Evolutionary conservation across 2,113 vertebrate species (phyloP), one percentile per base, ranked within the genome.

Genomic region (Chaetodon auriga): DNA sequence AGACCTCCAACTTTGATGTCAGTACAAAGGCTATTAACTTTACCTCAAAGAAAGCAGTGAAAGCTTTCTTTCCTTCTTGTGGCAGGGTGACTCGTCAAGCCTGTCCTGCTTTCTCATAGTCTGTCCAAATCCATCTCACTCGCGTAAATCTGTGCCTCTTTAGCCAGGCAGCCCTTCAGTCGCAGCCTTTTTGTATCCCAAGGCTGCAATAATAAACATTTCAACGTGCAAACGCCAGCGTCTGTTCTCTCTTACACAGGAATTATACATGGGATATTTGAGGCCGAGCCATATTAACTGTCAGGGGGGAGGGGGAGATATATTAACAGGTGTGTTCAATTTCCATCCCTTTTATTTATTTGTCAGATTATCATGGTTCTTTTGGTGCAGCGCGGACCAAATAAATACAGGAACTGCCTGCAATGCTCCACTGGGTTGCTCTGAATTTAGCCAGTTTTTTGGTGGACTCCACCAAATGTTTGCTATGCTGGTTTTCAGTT

Each of bases 191-290:
- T 82, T 87, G 69, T 86, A 68, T 86, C 83, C 80, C 74, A 86
- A 68, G 68, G 68, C 85, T 75, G 80, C 73, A 88, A 82, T 90
- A 92, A 87, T 85, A 92, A 88, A 90, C 86, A 87, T 91, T 92
- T 92, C 68, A 78, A 90, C 89, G 89, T 79, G 69, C 68, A 83
- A 89, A 88, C 1, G 10, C 82, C 78, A 53, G 60, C 19, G 54
- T 84, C 84, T 84, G 80, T 86, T 90, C 70, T 80, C 84, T 54
- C 57, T 91, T 84, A 73, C 72, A 51, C 84, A 76, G 65, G 78
- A 90, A 86, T 93, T 87, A 83, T 79, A 49, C 61, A 84, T 43
- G 72, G 49, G 61, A 84, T 69, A 69, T 84, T 78, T 90, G 81
- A 88, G 46, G 79, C 76, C 81, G 51, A 76, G 38, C 35, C 75